A percentile compares a stretch with the other conserved stretches of the same genome.
These are phyloP conservation scores for Apolygus lucorum DNA, from an alignment of 1,140 invertebrate species.

Conservation along the genomic window DNA sequence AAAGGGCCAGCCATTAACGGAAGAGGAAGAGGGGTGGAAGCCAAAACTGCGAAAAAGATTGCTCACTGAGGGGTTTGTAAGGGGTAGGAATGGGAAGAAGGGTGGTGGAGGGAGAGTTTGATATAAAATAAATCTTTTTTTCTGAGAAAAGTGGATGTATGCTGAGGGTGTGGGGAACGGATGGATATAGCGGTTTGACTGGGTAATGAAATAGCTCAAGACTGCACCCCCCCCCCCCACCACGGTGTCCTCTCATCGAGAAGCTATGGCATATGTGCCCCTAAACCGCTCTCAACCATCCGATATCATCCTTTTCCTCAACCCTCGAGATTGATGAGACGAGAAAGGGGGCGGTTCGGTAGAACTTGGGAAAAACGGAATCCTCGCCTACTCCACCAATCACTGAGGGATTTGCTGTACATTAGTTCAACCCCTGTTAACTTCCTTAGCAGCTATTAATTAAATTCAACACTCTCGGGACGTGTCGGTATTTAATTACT, in stretches of 20 bases:
- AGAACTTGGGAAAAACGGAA: background rate
- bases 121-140: conserved; percentile 16
- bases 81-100: background rate
- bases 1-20: too few relatives aligned
- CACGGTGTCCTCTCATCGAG: background rate
- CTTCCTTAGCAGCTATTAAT: too few relatives aligned
- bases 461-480: too few relatives aligned
- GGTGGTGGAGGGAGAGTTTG: background rate
- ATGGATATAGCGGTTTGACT: conserved; percentile 6
- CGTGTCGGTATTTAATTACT: too few relatives aligned
- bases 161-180: background rate
- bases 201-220: conserved; percentile 13
- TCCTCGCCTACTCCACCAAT: background rate
- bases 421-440: too few relatives aligned
- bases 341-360: too few relatives aligned
- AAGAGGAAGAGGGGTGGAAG: too few relatives aligned
- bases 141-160: background rate
- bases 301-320: background rate
- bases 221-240: background rate
- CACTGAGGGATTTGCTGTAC: background rate
- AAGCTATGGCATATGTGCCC: conserved; percentile 5
- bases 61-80: background rate
- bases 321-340: conserved; percentile 11
- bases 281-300: background rate
- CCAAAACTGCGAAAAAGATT: too few relatives aligned